Base-by-base conservation (phyloP, 1,140 invertebrate species). In the Trypoxylus dichotomus region DNA sequence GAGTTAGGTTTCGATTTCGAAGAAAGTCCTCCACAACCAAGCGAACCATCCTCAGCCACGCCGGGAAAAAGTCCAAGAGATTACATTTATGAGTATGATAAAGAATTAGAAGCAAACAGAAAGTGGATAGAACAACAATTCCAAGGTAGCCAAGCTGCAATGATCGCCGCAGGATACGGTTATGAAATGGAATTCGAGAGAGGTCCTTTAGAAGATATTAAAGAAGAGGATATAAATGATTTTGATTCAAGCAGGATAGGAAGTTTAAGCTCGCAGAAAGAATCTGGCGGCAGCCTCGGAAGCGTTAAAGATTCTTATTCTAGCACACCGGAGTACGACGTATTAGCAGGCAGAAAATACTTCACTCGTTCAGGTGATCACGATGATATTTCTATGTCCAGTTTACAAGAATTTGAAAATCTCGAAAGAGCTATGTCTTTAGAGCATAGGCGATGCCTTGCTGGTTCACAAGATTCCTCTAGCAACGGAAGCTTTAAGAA, bases 381-480 rank as follows among this genome's bases (percentile, higher is more conserved):
- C 85, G 96, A 98, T 86, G 94, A 96, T 86, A 89, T 96, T 25
- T 98, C 96, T 0, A 92, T 97, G 83, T 95, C 93, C 76, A 98
- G 96, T 7, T 88, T 98, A 77, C 96, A 97, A 86, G 97, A 98
- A 85, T 98, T 98, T 88, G 96, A 98, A 88, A 92, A 93, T 76
- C 86, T 98, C 6, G 97, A 98, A 87, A 91, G 91, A 82, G 92
- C 94, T 0, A 91, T 95, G 75, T 91, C 90, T 0, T 85, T 93
- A 37, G 92, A 93, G 83, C 91, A 90, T 74, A 87, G 88, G 13
- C 87, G 87, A 78, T 86, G 91, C 42, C 89, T 91, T 83, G 90
- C 91, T 80, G 88, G 91, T 76, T 92, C 91, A 11, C 93, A 94
- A 82, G 94, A 95, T 86, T 95, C 94, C 0, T 88, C 91, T 0